These are phyloP conservation scores for Fulmarus glacialis DNA, from an alignment of 2,113 vertebrate species.

Conservation along the genomic window DNA sequence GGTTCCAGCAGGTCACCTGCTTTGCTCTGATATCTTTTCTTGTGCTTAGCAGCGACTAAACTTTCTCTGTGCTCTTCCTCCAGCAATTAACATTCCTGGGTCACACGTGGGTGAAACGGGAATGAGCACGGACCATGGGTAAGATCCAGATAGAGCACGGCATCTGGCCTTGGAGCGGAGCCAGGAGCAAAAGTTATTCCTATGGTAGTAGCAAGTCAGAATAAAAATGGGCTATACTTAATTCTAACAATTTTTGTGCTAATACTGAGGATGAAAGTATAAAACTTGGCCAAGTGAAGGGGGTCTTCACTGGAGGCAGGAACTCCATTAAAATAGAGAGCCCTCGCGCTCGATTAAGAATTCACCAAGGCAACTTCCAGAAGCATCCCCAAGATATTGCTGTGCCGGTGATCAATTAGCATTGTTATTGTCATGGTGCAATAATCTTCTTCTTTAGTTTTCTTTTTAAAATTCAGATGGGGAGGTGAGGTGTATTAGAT, in stretches of 20 bases:
- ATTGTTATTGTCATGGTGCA: neutral
- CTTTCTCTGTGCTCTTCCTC: neutral
- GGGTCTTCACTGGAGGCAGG: neutral
- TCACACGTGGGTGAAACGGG: fast-evolving
- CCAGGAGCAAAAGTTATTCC: neutral
- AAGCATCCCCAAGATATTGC: neutral
- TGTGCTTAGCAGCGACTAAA: neutral
- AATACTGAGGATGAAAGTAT: neutral
- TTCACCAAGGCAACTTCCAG: neutral
- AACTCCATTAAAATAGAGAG: neutral
- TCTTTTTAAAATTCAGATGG: conserved; percentile 1
- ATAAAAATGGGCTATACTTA: neutral
- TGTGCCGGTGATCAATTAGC: neutral
- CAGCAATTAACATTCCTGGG: neutral
- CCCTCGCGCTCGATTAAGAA: neutral
- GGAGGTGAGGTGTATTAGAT: neutral
- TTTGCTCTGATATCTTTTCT: neutral
- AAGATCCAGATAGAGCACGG: neutral
- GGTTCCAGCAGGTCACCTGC: neutral
- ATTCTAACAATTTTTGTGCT: neutral
- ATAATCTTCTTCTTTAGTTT: neutral
- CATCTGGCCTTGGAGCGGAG: fast-evolving
- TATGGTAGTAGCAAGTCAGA: neutral
- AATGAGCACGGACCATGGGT: fast-evolving
- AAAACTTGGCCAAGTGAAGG: neutral